Percentiles rank a stretch among this genome's conserved stretches.
These are phyloP conservation scores for Zingel zingel DNA, from an alignment of 2,113 vertebrate species.

Conservation along the genomic window DNA sequence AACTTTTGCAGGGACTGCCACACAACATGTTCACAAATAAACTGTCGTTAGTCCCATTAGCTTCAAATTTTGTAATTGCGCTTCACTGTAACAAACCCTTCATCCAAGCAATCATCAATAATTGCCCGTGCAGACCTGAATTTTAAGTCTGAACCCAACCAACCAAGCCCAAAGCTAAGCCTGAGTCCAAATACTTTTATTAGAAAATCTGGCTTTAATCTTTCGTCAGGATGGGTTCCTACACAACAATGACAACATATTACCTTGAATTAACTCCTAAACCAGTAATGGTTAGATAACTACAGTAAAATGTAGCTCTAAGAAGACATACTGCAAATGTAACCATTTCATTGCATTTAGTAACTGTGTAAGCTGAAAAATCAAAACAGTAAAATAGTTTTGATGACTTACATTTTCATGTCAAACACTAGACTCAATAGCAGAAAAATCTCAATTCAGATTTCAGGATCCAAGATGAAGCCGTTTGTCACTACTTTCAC, in stretches of 20 bases:
- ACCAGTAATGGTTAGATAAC: background rate
- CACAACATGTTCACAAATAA: background rate
- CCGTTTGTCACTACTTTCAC: background rate
- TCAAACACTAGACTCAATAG: background rate
- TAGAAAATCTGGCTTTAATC: background rate
- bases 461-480: background rate
- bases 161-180: background rate
- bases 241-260: background rate
- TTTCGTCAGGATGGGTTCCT: background rate
- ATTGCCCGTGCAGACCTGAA: background rate
- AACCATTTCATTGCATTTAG: background rate
- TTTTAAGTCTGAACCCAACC: background rate
- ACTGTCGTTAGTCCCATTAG: background rate
- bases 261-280: background rate
- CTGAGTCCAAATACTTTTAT: background rate
- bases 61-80: background rate
- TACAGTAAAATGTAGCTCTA: background rate
- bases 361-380: background rate
- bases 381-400: background rate
- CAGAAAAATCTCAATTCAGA: background rate
- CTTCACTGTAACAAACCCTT: background rate
- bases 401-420: background rate
- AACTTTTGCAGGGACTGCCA: background rate
- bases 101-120: background rate
- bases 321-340: background rate